Base-by-base conservation (phyloP, 2,888 invertebrate species). In the Emmelina monodactyla region DNA sequence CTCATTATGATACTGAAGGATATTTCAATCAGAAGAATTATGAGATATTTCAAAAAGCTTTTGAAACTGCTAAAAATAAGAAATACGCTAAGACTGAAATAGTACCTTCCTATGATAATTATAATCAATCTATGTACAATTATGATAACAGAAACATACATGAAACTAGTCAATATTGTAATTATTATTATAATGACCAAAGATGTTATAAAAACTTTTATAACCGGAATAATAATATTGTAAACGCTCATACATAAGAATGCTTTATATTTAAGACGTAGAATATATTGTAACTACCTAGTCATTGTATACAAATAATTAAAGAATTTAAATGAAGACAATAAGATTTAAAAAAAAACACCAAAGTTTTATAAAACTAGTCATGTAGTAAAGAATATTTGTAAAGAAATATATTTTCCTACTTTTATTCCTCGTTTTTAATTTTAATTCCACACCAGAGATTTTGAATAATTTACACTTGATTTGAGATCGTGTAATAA, bases 41-140 rank as follows among this genome's bases (percentile, higher is more conserved):
- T 34, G 83, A 85, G 44, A 55, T 85, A 34, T 85, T 85, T 44
- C 83, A 79, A 48, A 80, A 76, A 40, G 83, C 84, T 10, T 85
- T 85, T 47, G 85, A 85, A 39, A 64, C 45, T 28, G 73, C 76
- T 4, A 69, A 66, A 38, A 64, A 55, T 34, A 67, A 60, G 38
- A 66, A 56, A 43, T 46, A 52, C 38, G 45, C 56, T 6, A 68
- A 66, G 49, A 51, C 54, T 40, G 65, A 64, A 22, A 59, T 52
- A 37, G 13, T 43, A 7, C 31, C 40, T 2, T 57, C 50, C 38
- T 62, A 61, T 42, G 53, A 44, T 16, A 61, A 58, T 44, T 61
- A 53, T 42, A 45, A 57, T n/a, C 62, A 55, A 41, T 42, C 56
- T 42, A 47, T 50, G 22, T 69, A 62, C 31, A 55, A 52, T 1